Evolutionary conservation across 2,113 vertebrate genomes (phyloP).

Genomic region (Plecturocebus donacophilus): DNA sequence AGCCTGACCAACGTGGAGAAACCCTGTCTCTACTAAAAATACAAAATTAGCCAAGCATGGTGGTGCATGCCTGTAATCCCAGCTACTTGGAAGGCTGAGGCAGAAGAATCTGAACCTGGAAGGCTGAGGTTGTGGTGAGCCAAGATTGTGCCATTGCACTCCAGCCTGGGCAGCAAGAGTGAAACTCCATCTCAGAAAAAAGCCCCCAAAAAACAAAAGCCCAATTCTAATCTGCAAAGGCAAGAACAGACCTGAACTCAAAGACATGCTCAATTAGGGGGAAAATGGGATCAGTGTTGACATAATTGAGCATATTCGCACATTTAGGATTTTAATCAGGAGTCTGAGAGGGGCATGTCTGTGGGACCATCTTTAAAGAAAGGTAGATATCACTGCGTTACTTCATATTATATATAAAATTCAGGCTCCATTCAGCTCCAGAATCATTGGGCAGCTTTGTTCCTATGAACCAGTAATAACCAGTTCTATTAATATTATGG

Average conservation of each 20-base stretch:
- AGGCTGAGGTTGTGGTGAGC: too few relatives aligned
- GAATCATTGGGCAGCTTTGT: slow-evolving; percentile 32
- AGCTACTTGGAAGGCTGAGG: too few relatives aligned
- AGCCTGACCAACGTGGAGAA: too few relatives aligned
- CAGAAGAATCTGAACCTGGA: too few relatives aligned
- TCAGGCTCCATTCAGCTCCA: neutral
- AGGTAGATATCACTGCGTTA: neutral
- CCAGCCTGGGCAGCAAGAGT: too few relatives aligned
- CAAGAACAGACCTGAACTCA: slow-evolving; percentile 23
- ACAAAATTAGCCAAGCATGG: too few relatives aligned
- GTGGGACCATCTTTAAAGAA: neutral
- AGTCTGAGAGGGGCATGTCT: neutral
- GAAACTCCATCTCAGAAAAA: too few relatives aligned
- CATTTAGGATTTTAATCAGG: slow-evolving; percentile 10
- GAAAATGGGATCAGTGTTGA: neutral
- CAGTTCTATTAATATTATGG: slow-evolving; percentile 16
- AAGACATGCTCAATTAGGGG: slow-evolving; percentile 28
- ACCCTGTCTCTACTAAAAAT: too few relatives aligned
- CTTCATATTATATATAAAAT: neutral
- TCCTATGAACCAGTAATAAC: neutral
- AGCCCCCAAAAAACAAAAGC: too few relatives aligned
- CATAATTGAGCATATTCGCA: slow-evolving; percentile 7
- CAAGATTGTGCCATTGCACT: too few relatives aligned
- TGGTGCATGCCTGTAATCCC: too few relatives aligned
- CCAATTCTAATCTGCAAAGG: slow-evolving; percentile 47